Conservation (phyloP, 2,797 vertebrate species). For the Siniperca obscura region DNA sequence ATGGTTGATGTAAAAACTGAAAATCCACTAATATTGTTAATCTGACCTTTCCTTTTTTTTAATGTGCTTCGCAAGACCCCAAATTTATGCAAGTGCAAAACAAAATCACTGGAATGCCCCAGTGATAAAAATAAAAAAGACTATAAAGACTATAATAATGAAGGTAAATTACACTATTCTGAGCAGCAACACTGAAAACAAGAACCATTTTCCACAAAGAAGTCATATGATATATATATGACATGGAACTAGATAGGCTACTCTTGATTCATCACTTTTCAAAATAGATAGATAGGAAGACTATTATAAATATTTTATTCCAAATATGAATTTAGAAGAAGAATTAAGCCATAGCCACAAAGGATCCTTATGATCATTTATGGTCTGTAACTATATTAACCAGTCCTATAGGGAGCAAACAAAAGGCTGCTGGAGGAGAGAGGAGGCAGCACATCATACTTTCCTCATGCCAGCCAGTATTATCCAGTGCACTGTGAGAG, state of each 20-base stretch:
- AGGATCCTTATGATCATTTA: neutral
- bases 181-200: conserved; percentile 2
- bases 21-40: neutral
- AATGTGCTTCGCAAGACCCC: too few relatives aligned
- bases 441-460: conserved; percentile 30
- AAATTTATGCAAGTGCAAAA: neutral
- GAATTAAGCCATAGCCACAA: neutral
- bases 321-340: neutral
- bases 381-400: neutral
- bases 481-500: conserved; percentile 36
- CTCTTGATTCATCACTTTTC: neutral
- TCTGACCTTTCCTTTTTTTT: too few relatives aligned
- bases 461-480: conserved; percentile 43
- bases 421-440: conserved; percentile 38
- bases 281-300: neutral
- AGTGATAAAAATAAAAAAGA: neutral
- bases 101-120: neutral
- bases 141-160: too few relatives aligned
- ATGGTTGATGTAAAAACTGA: conserved; percentile 10
- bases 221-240: neutral
- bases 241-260: neutral
- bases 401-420: conserved; percentile 21
- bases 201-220: neutral
- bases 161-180: neutral
- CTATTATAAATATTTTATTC: neutral